A percentile compares a stretch with the other conserved stretches of the same genome.
These are phyloP conservation scores for Trinorchestia longiramus DNA, from an alignment of 1,140 invertebrate genomes.

Conservation along the genomic window DNA sequence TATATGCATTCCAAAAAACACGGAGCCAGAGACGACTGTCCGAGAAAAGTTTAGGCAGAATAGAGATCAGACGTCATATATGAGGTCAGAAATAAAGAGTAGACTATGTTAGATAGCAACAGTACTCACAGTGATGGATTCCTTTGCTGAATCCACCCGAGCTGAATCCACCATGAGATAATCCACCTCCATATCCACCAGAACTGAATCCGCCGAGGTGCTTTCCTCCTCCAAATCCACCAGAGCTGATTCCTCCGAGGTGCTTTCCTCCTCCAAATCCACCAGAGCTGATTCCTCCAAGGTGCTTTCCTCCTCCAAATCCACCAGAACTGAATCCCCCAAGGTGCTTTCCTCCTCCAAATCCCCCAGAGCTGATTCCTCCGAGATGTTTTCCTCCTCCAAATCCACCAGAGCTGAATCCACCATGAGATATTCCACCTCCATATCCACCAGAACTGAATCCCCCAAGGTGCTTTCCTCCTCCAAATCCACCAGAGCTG, in stretches of 20 bases:
- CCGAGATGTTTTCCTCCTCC: slow-evolving; percentile 4
- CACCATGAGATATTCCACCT: neutral
- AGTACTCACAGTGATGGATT: neutral
- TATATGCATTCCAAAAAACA: no score
- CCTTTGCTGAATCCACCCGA: neutral
- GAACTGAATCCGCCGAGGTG: neutral
- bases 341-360: neutral
- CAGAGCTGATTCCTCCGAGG: neutral
- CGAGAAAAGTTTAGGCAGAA: no score
- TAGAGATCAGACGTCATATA: no score
- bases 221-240: neutral
- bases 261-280: neutral
- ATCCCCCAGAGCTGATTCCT: neutral
- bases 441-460: neutral
- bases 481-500: neutral
- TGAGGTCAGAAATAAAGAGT: no score
- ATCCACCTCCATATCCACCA: neutral
- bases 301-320: neutral
- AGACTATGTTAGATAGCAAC: neutral
- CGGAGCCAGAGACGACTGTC: no score
- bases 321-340: slow-evolving; percentile 10
- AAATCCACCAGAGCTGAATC: slow-evolving; percentile 10
- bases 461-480: neutral
- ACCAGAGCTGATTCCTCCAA: neutral
- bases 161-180: neutral